Evolutionary conservation across 2,888 invertebrate genomes (phyloP).

Genomic region (Hypercompe scribonia): DNA sequence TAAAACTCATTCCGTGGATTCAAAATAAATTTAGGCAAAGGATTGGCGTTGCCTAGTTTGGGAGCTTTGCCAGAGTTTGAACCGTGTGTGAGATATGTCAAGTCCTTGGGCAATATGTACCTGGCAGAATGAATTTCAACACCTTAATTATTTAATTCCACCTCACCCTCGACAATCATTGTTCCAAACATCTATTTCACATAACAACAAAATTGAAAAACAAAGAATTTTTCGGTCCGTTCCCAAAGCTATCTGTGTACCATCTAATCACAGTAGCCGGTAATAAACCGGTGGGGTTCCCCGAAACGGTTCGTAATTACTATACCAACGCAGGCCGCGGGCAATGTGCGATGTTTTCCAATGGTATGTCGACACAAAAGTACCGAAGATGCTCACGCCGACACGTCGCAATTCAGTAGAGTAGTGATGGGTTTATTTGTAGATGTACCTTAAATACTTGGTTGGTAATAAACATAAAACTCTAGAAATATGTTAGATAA

Average conservation of each 20-base stretch:
- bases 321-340: constrained; percentile 64
- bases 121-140: not conserved
- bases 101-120: too few relatives aligned
- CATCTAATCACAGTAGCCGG: constrained; percentile 82
- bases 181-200: constrained; percentile 28
- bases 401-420: not conserved
- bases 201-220: constrained; percentile 33
- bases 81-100: too few relatives aligned
- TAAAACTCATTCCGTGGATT: too few relatives aligned
- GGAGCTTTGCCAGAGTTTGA: too few relatives aligned
- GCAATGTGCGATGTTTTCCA: constrained; percentile 48
- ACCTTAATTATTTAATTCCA: not conserved
- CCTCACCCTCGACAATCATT: not conserved
- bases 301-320: constrained; percentile 73
- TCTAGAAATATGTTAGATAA: not conserved
- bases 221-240: constrained; percentile 19
- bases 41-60: too few relatives aligned
- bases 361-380: constrained; percentile 15
- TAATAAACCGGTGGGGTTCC: constrained; percentile 67
- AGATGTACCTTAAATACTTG: not conserved
- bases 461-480: not conserved
- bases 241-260: constrained; percentile 69
- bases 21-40: too few relatives aligned
- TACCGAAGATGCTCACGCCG: not conserved
- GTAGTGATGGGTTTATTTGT: not conserved